Percentiles rank a stretch among this genome's conserved stretches.
Evolutionary conservation across 2,888 invertebrate genomes (phyloP).

Genomic region (Tipula unca): DNA sequence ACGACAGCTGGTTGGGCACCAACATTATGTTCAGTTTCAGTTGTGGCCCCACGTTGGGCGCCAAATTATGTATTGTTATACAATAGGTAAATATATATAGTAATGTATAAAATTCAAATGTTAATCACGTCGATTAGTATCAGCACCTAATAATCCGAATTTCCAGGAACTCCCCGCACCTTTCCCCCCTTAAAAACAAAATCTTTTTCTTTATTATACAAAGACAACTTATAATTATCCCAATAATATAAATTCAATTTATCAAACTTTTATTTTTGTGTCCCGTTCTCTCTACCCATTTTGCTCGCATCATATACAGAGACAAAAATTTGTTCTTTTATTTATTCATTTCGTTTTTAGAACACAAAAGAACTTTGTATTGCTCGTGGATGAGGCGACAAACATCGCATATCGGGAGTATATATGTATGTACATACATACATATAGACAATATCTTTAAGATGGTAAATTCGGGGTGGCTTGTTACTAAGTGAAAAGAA

Average conservation of each 20-base stretch:
- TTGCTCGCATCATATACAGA: neutral
- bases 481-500: neutral
- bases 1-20: too few relatives aligned
- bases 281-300: neutral
- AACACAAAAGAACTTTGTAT: neutral
- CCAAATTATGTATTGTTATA: neutral
- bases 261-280: neutral
- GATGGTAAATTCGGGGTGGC: neutral
- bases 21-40: neutral
- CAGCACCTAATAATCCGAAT: neutral
- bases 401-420: neutral
- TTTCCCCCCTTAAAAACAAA: neutral
- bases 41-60: neutral
- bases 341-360: neutral
- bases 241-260: constrained; percentile 1
- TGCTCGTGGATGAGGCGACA: neutral
- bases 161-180: neutral
- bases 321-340: neutral
- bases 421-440: neutral
- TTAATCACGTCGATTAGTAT: neutral
- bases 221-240: constrained; percentile 8
- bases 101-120: neutral
- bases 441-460: neutral
- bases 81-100: too few relatives aligned
- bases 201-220: neutral